A percentile compares a stretch with the other conserved stretches of the same genome.
phyloP scores from a whole-genome alignment of 2,888 invertebrate species.

The Lasius fuliginosus region DNA sequence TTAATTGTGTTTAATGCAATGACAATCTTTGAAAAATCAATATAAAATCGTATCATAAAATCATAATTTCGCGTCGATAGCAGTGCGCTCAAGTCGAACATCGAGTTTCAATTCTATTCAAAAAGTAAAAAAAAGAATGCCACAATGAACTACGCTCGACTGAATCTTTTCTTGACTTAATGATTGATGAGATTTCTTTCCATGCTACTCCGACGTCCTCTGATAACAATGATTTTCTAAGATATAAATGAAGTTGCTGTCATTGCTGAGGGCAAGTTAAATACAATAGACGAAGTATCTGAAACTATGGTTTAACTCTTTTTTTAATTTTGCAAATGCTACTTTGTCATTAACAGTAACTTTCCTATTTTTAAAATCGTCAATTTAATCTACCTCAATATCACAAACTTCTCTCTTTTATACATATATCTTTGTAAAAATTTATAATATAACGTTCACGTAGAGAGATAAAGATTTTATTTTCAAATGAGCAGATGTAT shows the following conservation, averaged over 20 bases:
- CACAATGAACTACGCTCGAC: slow-evolving; percentile 51
- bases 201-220: slow-evolving; percentile 28
- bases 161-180: slow-evolving; percentile 53
- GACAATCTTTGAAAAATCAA: slow-evolving; percentile 17
- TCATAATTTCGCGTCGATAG: slow-evolving; percentile 37
- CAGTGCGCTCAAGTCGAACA: slow-evolving; percentile 62
- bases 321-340: slow-evolving; percentile 34
- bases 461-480: slow-evolving; percentile 21
- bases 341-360: not conserved
- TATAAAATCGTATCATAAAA: slow-evolving; percentile 26
- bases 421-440: not conserved
- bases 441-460: slow-evolving; percentile 6
- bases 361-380: not conserved
- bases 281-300: slow-evolving; percentile 47
- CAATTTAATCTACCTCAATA: not conserved
- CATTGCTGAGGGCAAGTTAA: slow-evolving; percentile 30
- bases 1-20: slow-evolving; percentile 3
- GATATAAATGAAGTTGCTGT: slow-evolving; percentile 54
- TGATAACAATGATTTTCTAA: slow-evolving; percentile 55
- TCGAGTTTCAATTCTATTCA: slow-evolving; percentile 60
- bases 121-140: slow-evolving; percentile 53
- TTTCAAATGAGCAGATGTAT: not conserved
- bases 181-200: slow-evolving; percentile 57
- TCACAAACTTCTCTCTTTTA: not conserved
- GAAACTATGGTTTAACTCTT: slow-evolving; percentile 25